phyloP scores from a whole-genome alignment of 2,113 vertebrate genomes.

The Anoura caudifer region DNA sequence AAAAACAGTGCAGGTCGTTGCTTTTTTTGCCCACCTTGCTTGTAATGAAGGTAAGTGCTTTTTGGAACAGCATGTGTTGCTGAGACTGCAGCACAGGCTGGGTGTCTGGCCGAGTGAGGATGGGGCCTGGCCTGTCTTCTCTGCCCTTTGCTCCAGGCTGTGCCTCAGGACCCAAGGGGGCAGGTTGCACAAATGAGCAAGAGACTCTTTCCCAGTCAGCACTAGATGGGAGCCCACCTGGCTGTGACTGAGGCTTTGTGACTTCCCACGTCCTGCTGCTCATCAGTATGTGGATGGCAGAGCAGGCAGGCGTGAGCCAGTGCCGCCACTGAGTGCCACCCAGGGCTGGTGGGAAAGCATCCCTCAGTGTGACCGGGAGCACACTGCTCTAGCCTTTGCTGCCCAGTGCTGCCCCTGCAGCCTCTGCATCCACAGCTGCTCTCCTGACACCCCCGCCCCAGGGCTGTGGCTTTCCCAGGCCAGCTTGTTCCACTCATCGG shows the following conservation, averaged over 20 bases:
- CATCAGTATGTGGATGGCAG: background rate
- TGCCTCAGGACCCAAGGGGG: background rate
- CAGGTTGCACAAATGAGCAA: background rate
- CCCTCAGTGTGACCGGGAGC: no score
- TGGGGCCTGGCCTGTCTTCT: no score
- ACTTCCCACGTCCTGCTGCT: no score
- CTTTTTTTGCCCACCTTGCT: slow-evolving; percentile 89
- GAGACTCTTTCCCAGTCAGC: accelerated
- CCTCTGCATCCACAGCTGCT: background rate
- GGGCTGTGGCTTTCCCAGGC: background rate
- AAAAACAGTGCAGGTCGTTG: slow-evolving; percentile 91
- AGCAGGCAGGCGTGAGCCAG: no score
- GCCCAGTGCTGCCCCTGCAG: background rate
- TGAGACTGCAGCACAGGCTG: accelerated
- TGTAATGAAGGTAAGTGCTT: slow-evolving; percentile 85
- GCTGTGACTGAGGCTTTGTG: background rate
- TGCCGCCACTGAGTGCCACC: background rate
- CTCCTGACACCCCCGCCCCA: background rate
- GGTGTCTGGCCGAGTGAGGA: background rate
- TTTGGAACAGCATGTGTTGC: background rate
- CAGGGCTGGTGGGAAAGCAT: accelerated
- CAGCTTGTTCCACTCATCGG: background rate
- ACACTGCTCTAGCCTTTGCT: background rate
- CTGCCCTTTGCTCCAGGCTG: background rate
- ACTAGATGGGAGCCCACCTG: background rate